Conservation (phyloP, 2,113 vertebrate species). For the Protomyctophum bolini region DNA sequence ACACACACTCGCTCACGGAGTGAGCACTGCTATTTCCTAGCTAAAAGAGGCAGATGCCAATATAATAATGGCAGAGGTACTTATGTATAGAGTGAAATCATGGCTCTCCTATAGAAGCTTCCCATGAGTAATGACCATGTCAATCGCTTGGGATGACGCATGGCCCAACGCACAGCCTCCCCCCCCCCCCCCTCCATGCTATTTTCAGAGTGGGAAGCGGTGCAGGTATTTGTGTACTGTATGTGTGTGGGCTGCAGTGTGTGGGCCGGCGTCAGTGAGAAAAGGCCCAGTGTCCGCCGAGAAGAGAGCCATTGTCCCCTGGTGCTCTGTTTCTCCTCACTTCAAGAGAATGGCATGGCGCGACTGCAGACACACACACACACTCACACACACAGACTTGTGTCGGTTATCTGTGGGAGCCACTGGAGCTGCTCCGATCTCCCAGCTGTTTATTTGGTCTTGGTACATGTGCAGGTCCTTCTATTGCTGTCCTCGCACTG, state of each 20-base stretch:
- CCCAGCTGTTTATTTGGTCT: conserved; percentile 38
- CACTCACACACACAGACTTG: conserved; percentile 8
- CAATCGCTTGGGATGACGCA: conserved; percentile 64
- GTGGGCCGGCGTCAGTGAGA: conserved; percentile 38
- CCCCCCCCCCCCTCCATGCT: conserved; percentile 35
- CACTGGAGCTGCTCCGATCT: conserved; percentile 7
- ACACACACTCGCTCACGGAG: conserved; percentile 57
- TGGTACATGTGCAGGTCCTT: conserved; percentile 33
- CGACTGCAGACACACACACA: conserved; percentile 3
- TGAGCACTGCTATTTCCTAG: conserved; percentile 59
- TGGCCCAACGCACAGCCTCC: conserved; percentile 19
- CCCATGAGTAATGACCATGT: conserved; percentile 56
- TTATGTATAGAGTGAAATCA: conserved; percentile 53
- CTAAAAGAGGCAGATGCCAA: conserved; percentile 37
- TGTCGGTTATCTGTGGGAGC: conserved; percentile 7
- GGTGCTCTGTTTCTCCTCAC: conserved; percentile 22
- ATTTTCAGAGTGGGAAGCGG: conserved; percentile 72
- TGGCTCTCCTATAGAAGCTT: conserved; percentile 50
- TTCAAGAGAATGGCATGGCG: conserved; percentile 31
- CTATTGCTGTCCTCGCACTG: conserved; percentile 21
- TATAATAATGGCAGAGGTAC: conserved; percentile 60
- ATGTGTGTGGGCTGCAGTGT: conserved; percentile 41
- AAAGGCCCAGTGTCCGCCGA: conserved; percentile 39
- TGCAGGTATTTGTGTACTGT: conserved; percentile 43
- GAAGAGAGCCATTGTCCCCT: conserved; percentile 22